A percentile compares a stretch with the other conserved stretches of the same genome.
These are phyloP conservation scores for Tachycineta bicolor DNA, from an alignment of 2,113 vertebrate species.

Conservation along the genomic window DNA sequence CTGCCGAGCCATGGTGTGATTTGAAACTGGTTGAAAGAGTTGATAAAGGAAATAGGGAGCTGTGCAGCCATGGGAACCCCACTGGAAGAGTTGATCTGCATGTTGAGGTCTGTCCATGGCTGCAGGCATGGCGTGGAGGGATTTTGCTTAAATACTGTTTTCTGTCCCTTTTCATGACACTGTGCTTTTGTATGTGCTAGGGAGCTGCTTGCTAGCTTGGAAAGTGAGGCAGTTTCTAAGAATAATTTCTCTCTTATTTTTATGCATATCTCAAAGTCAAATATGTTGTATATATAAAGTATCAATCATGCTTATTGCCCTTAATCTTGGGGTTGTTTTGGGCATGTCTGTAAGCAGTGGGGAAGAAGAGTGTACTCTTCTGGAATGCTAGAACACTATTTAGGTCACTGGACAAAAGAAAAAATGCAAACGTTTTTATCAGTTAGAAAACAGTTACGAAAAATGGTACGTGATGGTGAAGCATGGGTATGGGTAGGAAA, in stretches of 20 bases:
- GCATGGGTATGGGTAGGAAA: background rate
- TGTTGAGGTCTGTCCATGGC: background rate
- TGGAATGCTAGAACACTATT: background rate
- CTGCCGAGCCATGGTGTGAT: background rate
- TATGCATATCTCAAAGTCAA: background rate
- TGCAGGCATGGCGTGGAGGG: fast-evolving
- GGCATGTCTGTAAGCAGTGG: background rate
- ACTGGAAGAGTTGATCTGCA: background rate
- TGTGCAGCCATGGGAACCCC: background rate
- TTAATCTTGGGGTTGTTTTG: background rate
- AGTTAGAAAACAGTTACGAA: background rate
- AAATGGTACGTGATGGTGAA: background rate
- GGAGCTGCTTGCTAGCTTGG: background rate
- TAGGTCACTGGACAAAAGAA: background rate
- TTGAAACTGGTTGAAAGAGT: background rate
- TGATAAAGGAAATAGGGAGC: background rate
- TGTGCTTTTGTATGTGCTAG: background rate
- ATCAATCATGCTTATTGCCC: background rate
- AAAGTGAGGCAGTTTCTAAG: background rate
- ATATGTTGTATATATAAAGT: background rate
- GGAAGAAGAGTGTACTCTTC: background rate
- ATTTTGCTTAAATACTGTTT: background rate
- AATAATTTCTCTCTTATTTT: background rate
- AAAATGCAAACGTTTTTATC: background rate
- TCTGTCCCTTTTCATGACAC: background rate